Evolutionary conservation across 2,797 vertebrate species (phyloP), one percentile per base, ranked within the genome.

Genomic region (Paramormyrops hopkinsi): DNA sequence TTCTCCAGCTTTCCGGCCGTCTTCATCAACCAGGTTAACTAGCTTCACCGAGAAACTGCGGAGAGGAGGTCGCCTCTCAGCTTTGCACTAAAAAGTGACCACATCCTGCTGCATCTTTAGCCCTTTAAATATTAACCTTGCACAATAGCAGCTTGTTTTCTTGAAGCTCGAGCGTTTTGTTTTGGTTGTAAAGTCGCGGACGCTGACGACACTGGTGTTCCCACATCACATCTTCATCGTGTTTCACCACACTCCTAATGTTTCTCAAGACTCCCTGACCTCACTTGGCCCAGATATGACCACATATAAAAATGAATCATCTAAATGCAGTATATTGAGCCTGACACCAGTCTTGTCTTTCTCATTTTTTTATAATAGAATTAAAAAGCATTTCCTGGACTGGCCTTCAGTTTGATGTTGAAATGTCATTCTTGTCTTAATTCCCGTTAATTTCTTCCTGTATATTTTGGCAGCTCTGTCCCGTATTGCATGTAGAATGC

Each of bases 21-120:
- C 88, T 96, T 98, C 95, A 95, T 97, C 92, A 99, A 99, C 92
- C 96, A 97, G 5, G 99, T 99, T 92, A 97, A 98, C 97, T 92
- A 90, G 88, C 89, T 25, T 73, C 56, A 9, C 51, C 8, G 19
- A 25, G 37, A 65, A 25, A 25, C 59, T n/a, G 33, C 11, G 4
- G 33, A 3, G 25, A 65, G 37, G 14, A 44, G 0, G 53, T 4
- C 19, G 12, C 12, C 37, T 50, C 82, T 19, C 14, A 76, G 69
- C 69, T 2, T 9, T 8, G n/a, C 59, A 8, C 44, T 82, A 22
- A 2, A 62, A 12, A 37, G 65, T 3, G 33, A 5, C 14, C 14
- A 19, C 33, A 2, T 17, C 5, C 69, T 41, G 12, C 69, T 19
- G 22, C 25, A 0, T 65, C 25, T 65, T 11, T 29, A 29, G 25